phyloP scores from a whole-genome alignment of 2,797 vertebrate species.

The Trematomus bernacchii region DNA sequence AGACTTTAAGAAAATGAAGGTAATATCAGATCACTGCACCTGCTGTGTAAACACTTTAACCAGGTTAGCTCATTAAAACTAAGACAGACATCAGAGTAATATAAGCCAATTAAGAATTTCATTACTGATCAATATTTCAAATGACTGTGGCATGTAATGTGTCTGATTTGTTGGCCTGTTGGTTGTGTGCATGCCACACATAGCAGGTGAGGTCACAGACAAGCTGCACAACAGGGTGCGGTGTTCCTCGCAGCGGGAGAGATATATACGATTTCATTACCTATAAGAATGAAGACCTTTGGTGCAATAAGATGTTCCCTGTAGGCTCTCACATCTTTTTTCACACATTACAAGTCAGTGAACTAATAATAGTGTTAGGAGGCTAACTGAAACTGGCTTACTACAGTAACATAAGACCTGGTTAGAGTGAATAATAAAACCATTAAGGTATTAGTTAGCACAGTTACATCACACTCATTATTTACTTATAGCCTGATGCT shows the following conservation, averaged over 20 bases:
- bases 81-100: not conserved
- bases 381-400: not conserved
- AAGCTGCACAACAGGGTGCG: not conserved
- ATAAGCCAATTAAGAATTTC: not conserved
- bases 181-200: not conserved
- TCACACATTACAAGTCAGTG: not conserved
- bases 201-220: not conserved
- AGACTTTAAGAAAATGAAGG: not conserved
- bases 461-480: not conserved
- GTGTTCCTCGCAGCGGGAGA: not conserved
- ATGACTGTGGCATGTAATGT: not conserved
- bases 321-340: not conserved
- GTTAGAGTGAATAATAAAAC: not conserved
- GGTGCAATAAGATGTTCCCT: not conserved
- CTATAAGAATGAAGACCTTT: too few species aligned
- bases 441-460: too few species aligned
- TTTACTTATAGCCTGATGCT: not conserved
- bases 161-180: not conserved
- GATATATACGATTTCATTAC: not conserved
- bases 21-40: slow-evolving; percentile 4
- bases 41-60: slow-evolving; percentile 15
- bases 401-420: not conserved
- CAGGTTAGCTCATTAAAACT: slow-evolving; percentile 3
- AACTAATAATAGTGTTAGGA: not conserved
- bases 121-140: slow-evolving; percentile 5